Evolutionary conservation across 2,113 vertebrate species (phyloP).

Genomic region (Rostratula benghalensis): DNA sequence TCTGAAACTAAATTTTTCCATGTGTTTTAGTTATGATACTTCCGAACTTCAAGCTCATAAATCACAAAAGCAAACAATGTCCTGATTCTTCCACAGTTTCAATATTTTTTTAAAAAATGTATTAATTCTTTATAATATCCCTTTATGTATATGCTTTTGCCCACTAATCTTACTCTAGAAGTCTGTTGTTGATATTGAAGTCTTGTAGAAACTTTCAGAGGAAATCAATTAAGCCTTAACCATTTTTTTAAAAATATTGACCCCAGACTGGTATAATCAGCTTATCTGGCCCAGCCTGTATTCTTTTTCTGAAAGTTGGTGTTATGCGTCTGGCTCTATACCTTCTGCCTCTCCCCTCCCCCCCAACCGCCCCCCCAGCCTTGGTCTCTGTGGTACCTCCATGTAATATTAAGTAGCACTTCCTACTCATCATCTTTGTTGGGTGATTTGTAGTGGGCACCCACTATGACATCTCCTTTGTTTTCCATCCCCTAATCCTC

Average conservation of each 20-base stretch:
- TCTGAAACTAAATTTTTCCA: not conserved
- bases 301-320: not conserved
- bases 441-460: fast-evolving
- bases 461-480: fast-evolving
- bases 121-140: not conserved
- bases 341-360: not conserved
- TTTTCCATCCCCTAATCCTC: not conserved
- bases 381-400: not conserved
- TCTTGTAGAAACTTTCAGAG: not conserved
- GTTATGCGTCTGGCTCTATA: not conserved
- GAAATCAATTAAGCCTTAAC: not conserved
- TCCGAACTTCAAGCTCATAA: not conserved
- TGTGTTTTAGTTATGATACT: not conserved
- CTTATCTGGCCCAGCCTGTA: not conserved
- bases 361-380: no score
- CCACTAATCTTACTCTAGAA: not conserved
- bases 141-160: no score
- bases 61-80: not conserved
- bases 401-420: not conserved
- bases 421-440: not conserved
- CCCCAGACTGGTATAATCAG: not conserved
- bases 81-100: not conserved
- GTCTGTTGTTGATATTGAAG: not conserved
- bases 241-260: not conserved
- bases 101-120: not conserved